Evolutionary conservation across 2,797 vertebrate genomes (phyloP).

Genomic region (Apodemus agrarius): DNA sequence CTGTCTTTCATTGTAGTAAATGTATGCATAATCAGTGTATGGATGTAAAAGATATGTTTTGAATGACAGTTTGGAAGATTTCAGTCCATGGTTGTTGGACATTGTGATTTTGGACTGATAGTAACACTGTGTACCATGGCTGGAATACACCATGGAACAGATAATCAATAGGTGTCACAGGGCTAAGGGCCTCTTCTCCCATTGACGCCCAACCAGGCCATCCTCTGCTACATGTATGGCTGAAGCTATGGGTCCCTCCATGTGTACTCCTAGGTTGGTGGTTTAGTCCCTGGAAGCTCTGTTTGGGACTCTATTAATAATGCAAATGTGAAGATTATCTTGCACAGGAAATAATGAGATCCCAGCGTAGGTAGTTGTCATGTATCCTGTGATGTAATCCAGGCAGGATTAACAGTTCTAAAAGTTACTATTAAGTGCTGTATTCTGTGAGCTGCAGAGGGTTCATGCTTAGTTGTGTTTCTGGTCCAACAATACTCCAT

Average conservation of each 20-base stretch:
- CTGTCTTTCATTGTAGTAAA: not conserved
- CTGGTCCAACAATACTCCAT: not conserved
- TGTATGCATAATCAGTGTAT: not conserved
- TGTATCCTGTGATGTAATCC: not conserved
- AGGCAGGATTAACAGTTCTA: not conserved
- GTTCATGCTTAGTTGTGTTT: not conserved
- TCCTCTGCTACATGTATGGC: too few relatives aligned
- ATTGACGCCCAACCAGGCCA: too few relatives aligned
- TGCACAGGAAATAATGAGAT: not conserved
- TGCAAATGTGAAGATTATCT: not conserved
- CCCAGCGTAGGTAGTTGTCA: fast-evolving
- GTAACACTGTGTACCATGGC: not conserved
- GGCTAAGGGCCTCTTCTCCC: too few relatives aligned
- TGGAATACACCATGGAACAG: not conserved
- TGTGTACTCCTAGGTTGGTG: too few relatives aligned
- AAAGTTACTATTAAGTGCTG: too few relatives aligned
- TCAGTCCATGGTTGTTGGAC: not conserved
- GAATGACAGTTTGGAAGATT: not conserved
- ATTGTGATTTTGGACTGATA: not conserved
- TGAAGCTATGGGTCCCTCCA: too few relatives aligned
- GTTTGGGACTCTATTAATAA: not conserved
- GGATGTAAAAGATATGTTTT: not conserved
- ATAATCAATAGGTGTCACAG: not conserved
- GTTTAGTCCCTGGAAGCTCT: too few relatives aligned
- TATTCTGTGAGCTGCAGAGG: too few relatives aligned